Evolutionary conservation across 2,113 vertebrate genomes (phyloP).

Genomic region (Lagopus muta): DNA sequence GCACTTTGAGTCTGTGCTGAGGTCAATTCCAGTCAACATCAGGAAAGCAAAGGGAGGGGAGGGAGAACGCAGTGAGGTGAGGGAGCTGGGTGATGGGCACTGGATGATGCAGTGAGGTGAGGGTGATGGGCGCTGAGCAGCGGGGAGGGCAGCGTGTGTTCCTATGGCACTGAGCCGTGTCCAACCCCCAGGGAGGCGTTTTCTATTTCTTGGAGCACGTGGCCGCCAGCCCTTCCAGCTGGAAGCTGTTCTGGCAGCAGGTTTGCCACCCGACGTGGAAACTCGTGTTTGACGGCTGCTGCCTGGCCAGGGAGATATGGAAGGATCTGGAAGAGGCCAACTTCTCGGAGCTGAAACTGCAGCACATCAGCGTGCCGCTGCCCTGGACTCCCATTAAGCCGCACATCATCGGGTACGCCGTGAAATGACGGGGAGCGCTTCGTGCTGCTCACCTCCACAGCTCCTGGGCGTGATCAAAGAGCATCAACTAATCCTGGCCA

Average conservation of each 20-base stretch:
- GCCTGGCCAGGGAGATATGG: conserved; percentile 79
- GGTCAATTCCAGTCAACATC: neutral
- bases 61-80: accelerated
- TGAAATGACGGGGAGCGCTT: conserved; percentile 77
- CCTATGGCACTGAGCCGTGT: neutral
- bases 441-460: too few relatives aligned
- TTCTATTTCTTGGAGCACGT: conserved; percentile 90
- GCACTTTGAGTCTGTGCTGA: neutral
- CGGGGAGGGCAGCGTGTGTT: too few relatives aligned
- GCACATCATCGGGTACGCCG: conserved; percentile 83
- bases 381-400: conserved; percentile 68
- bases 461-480: accelerated
- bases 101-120: accelerated
- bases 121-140: neutral
- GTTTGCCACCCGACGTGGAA: conserved; percentile 81
- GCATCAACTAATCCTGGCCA: neutral
- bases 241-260: conserved; percentile 85
- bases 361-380: conserved; percentile 64
- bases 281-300: conserved; percentile 82
- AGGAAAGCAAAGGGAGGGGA: neutral
- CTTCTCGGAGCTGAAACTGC: conserved; percentile 83
- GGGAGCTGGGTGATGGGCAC: neutral
- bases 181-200: conserved; percentile 81
- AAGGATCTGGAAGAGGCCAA: conserved; percentile 80
- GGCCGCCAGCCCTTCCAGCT: conserved; percentile 76